phyloP scores from a whole-genome alignment of 2,113 vertebrate species.

The Mesitornis unicolor region DNA sequence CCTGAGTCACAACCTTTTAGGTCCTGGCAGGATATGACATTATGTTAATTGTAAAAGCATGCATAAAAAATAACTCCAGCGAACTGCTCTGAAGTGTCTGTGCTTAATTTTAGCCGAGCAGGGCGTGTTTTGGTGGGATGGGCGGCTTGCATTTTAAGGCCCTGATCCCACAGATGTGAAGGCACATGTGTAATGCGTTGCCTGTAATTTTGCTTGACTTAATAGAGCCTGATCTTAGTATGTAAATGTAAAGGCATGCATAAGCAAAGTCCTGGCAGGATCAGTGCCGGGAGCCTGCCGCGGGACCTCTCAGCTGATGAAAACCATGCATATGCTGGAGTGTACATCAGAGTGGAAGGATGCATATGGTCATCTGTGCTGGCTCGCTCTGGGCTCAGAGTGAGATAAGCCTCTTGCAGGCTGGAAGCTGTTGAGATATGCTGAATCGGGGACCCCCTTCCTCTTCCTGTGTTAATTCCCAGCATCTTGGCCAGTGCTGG shows the following conservation, averaged over 20 bases:
- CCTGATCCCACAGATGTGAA: slow-evolving; percentile 11
- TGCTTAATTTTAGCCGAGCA: slow-evolving; percentile 18
- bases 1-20: slow-evolving; percentile 7
- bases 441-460: not conserved
- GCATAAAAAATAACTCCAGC: not conserved
- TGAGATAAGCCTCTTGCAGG: not conserved
- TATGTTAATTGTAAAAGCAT: slow-evolving; percentile 53
- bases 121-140: not conserved
- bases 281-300: not conserved
- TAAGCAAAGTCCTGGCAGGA: not conserved
- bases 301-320: not conserved
- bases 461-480: not conserved
- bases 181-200: not conserved
- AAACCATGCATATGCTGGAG: not conserved
- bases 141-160: not conserved
- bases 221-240: not conserved
- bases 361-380: not conserved
- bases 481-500: not conserved
- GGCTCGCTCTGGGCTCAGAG: not conserved
- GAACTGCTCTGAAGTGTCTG: slow-evolving; percentile 9
- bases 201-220: slow-evolving; percentile 10
- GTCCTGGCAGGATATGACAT: not conserved
- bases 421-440: not conserved
- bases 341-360: not conserved
- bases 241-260: not conserved